Percentiles rank a stretch among this genome's conserved stretches.
Evolutionary conservation across 1,140 invertebrate species (phyloP).

Genomic region (Drosophila chauvacae): DNA sequence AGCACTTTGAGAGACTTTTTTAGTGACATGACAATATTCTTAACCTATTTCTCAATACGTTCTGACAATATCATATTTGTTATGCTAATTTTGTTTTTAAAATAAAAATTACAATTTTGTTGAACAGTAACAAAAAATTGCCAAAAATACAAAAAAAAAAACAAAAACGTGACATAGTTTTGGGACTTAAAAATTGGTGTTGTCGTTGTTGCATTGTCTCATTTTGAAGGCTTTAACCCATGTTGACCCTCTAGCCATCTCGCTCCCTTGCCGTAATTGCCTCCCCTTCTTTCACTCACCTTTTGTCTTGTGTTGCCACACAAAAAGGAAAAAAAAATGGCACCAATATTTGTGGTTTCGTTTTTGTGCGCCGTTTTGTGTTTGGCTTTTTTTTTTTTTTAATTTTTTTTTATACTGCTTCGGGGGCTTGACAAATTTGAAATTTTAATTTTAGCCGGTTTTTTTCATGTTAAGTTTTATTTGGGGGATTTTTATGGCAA

Average conservation of each 20-base stretch:
- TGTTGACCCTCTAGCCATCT: constrained; percentile 42
- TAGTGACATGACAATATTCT: neutral
- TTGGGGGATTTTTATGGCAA: constrained; percentile 3
- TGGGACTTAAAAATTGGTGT: constrained; percentile 32
- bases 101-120: neutral
- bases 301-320: constrained; percentile 33
- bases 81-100: neutral
- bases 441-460: constrained; percentile 40
- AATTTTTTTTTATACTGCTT: constrained; percentile 25
- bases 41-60: neutral
- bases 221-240: constrained; percentile 53
- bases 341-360: constrained; percentile 21
- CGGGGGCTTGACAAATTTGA: constrained; percentile 49
- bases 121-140: neutral
- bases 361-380: neutral
- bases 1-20: neutral
- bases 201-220: constrained; percentile 23
- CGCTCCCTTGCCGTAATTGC: neutral
- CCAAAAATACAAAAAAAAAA: constrained; percentile 3
- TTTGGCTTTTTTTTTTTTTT: neutral
- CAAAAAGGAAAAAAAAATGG: constrained; percentile 26
- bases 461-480: constrained; percentile 15
- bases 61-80: neutral
- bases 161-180: constrained; percentile 58
- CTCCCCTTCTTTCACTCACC: constrained; percentile 27